A percentile compares a stretch with the other conserved stretches of the same genome.
These are phyloP conservation scores for Falco peregrinus DNA, from an alignment of 2,797 vertebrate species.

Conservation along the genomic window DNA sequence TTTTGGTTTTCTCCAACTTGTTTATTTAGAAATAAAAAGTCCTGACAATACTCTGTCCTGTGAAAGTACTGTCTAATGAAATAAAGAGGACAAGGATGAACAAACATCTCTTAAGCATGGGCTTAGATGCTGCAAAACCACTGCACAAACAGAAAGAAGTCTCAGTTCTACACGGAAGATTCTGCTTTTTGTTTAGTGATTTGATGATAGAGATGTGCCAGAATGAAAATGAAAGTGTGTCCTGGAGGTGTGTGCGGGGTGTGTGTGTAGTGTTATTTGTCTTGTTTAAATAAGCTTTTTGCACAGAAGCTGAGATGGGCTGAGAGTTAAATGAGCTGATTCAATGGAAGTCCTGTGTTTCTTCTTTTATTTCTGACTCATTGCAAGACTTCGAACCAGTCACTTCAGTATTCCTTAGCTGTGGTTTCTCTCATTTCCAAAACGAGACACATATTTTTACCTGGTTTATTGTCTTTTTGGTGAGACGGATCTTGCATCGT, in stretches of 20 bases:
- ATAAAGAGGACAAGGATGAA: neutral
- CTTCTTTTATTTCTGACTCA: neutral
- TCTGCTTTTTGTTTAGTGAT: neutral
- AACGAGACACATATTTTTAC: neutral
- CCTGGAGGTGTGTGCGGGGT: too few species aligned
- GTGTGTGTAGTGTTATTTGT: neutral
- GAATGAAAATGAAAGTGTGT: neutral
- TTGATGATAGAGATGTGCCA: neutral
- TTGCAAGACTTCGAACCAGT: neutral
- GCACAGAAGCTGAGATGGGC: neutral
- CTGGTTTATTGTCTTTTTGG: neutral
- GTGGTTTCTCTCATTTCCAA: neutral
- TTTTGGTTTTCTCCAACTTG: constrained; percentile 40
- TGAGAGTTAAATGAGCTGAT: neutral
- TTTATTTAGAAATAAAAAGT: constrained; percentile 23
- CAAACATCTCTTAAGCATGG: neutral
- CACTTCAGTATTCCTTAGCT: neutral
- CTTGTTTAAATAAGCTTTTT: neutral
- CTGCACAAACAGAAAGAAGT: neutral
- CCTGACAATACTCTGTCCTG: neutral
- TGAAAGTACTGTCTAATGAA: constrained; percentile 15
- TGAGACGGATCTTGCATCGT: neutral
- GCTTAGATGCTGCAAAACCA: neutral
- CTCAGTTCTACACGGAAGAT: neutral
- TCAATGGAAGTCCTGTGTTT: neutral